Conservation (phyloP, 2,113 vertebrate species). For the Trochalopteron elliotii region DNA sequence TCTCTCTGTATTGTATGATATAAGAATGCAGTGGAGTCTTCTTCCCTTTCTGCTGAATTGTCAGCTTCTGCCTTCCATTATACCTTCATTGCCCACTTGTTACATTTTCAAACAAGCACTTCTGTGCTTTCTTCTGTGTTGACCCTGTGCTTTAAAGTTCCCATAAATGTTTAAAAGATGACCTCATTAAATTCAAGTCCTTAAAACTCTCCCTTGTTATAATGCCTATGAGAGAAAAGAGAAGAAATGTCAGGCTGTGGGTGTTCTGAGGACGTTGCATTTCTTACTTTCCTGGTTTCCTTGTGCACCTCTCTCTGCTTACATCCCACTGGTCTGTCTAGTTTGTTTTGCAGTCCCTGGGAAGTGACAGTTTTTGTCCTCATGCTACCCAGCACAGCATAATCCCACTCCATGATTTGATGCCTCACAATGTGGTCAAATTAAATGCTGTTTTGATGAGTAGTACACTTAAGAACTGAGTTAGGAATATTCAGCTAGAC, state of each 20-base stretch:
- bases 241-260: background rate
- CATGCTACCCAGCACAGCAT: background rate
- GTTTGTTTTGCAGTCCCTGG: background rate
- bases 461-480: background rate
- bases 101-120: background rate
- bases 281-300: background rate
- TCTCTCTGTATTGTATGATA: background rate
- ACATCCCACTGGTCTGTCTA: background rate
- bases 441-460: background rate
- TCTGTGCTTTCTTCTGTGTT: background rate
- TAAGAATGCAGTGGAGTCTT: background rate
- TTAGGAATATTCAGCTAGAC: background rate
- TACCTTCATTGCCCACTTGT: background rate
- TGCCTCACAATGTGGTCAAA: background rate
- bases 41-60: background rate
- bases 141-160: background rate
- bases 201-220: background rate
- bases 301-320: background rate
- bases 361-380: background rate
- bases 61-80: background rate
- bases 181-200: conserved; percentile 1
- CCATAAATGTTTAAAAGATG: background rate
- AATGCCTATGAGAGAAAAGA: background rate
- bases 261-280: background rate
- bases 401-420: background rate